phyloP scores from a whole-genome alignment of 2,888 invertebrate genomes.

The Drosophila paramelanica region DNA sequence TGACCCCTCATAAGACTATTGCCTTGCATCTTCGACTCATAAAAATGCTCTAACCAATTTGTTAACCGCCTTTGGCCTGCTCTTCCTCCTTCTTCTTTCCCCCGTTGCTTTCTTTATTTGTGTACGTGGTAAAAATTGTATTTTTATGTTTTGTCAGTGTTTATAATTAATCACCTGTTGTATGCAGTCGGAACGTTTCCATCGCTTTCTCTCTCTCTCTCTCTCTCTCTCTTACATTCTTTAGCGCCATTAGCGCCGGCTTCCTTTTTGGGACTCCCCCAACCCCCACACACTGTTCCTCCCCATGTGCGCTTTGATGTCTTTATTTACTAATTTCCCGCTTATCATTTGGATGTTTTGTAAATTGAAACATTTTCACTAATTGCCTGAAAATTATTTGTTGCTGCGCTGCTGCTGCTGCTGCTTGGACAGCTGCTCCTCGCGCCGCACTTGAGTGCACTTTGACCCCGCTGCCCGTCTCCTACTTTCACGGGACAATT shows the following conservation, averaged over 20 bases:
- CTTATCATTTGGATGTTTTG: constrained; percentile 78
- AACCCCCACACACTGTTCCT: neutral
- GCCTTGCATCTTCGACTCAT: constrained; percentile 47
- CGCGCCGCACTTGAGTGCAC: constrained; percentile 71
- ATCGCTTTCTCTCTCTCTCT: constrained; percentile 18
- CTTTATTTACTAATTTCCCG: constrained; percentile 81
- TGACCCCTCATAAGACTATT: constrained; percentile 48
- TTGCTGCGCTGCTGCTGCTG: constrained; percentile 24
- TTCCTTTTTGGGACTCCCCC: constrained; percentile 39
- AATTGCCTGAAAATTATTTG: constrained; percentile 77
- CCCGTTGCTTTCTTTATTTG: constrained; percentile 47
- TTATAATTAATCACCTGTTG: constrained; percentile 82
- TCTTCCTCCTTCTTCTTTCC: neutral
- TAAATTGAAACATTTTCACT: constrained; percentile 81
- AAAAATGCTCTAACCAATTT: constrained; percentile 72
- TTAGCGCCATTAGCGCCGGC: constrained; percentile 79
- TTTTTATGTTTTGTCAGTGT: constrained; percentile 82
- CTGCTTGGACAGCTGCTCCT: constrained; percentile 38
- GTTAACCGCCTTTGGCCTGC: constrained; percentile 52
- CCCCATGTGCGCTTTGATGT: constrained; percentile 67
- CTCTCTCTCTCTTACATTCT: constrained; percentile 4
- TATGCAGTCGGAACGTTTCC: constrained; percentile 40
- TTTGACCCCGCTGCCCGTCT: constrained; percentile 49
- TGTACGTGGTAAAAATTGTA: constrained; percentile 74
- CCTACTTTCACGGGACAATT: constrained; percentile 35